Evolutionary conservation across 2,797 vertebrate genomes (phyloP).

Genomic region (Neosilurus hyrtlii): DNA sequence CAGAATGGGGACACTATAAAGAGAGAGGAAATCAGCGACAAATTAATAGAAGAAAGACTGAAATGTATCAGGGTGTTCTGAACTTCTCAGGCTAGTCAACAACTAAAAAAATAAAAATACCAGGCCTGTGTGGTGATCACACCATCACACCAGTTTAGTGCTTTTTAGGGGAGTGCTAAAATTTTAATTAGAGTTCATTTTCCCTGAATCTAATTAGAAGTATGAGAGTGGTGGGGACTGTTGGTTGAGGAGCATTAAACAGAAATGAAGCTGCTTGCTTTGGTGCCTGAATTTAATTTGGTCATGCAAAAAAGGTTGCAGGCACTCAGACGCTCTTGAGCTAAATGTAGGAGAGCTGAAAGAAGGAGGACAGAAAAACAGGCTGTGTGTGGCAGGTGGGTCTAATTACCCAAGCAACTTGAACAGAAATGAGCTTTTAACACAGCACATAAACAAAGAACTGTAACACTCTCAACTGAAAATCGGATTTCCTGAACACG

Average conservation of each 20-base stretch:
- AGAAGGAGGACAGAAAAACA: neutral
- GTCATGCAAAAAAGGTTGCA: conserved; percentile 18
- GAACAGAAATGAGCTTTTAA: conserved; percentile 32
- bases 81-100: conserved; percentile 24
- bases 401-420: conserved; percentile 34
- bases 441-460: conserved; percentile 4
- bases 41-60: conserved; percentile 59
- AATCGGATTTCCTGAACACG: neutral
- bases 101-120: neutral
- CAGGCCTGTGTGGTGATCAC: neutral
- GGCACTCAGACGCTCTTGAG: conserved; percentile 29
- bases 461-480: neutral
- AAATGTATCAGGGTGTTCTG: conserved; percentile 31
- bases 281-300: conserved; percentile 65
- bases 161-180: conserved; percentile 52
- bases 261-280: conserved; percentile 70
- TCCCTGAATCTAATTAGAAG: conserved; percentile 74
- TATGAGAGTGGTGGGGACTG: conserved; percentile 54
- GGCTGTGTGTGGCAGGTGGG: conserved; percentile 25
- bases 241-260: conserved; percentile 64
- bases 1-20: neutral
- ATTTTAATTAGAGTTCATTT: conserved; percentile 76
- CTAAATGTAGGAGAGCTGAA: neutral
- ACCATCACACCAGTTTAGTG: conserved; percentile 43
- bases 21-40: conserved; percentile 63